phyloP scores from a whole-genome alignment of 2,888 invertebrate genomes.

The Trachelus iudaicus region DNA sequence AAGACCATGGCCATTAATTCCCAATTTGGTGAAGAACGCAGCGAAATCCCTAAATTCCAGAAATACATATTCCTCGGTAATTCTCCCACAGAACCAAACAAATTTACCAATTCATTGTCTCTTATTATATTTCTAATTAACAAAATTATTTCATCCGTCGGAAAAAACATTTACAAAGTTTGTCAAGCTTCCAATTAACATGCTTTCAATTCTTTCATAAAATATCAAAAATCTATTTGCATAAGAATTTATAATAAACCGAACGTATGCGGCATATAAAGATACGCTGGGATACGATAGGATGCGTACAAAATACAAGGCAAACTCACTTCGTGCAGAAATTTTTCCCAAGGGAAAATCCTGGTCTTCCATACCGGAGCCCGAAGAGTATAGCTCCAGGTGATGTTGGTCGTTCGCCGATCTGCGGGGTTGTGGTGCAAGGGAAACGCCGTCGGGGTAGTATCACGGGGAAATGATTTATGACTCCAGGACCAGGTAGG shows the following conservation, averaged over 20 bases:
- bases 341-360: neutral
- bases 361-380: neutral
- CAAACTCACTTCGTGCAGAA: neutral
- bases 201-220: neutral
- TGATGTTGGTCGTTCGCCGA: constrained; percentile 58
- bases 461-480: constrained; percentile 63
- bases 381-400: constrained; percentile 42
- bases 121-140: neutral
- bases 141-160: neutral
- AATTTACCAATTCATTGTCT: neutral
- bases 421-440: constrained; percentile 49
- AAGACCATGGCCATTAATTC: constrained; percentile 51
- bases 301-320: neutral
- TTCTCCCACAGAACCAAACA: neutral
- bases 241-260: neutral
- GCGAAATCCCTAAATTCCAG: neutral
- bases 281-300: too few relatives aligned
- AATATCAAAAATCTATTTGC: neutral
- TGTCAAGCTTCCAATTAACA: neutral
- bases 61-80: neutral
- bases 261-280: neutral
- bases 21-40: constrained; percentile 41
- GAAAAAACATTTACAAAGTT: neutral
- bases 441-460: constrained; percentile 52
- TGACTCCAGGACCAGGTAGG: constrained; percentile 61